These are phyloP conservation scores for Ormia ochracea DNA, from an alignment of 2,888 invertebrate species.

Conservation along the genomic window DNA sequence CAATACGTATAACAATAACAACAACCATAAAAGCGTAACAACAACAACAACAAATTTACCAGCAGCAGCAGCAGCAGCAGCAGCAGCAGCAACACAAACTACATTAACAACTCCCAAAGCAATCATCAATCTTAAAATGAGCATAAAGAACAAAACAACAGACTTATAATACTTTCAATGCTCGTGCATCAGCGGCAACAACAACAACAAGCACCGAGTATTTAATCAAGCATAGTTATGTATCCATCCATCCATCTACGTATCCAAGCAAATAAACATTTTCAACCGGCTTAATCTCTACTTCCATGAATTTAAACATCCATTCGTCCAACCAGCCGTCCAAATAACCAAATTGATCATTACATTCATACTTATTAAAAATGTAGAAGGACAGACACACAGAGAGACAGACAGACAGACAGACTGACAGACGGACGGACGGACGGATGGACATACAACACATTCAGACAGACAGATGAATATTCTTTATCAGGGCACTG, in stretches of 20 bases:
- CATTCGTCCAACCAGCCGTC: slow-evolving; percentile 36
- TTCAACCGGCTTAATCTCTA: slow-evolving; percentile 15
- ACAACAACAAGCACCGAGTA: slow-evolving; percentile 4
- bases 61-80: neutral
- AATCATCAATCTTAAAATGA: slow-evolving; percentile 60
- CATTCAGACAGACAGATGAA: neutral
- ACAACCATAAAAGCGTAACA: neutral
- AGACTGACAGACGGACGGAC: neutral
- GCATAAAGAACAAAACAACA: slow-evolving; percentile 41
- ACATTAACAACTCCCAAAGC: slow-evolving; percentile 61
- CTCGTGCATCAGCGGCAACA: neutral
- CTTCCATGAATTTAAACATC: slow-evolving; percentile 21
- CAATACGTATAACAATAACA: slow-evolving; percentile 38
- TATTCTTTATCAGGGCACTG: slow-evolving; percentile 35
- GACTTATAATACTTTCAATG: slow-evolving; percentile 40
- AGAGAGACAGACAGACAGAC: neutral
- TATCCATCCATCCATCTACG: slow-evolving; percentile 29
- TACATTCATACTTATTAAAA: slow-evolving; percentile 41
- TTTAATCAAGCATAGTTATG: slow-evolving; percentile 58
- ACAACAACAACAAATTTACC: too few relatives aligned
- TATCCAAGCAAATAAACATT: slow-evolving; percentile 31
- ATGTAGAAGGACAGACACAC: neutral
- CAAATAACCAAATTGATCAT: slow-evolving; percentile 54
- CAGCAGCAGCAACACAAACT: slow-evolving; percentile 32
- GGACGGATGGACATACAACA: too few relatives aligned